phyloP scores from a whole-genome alignment of 2,888 invertebrate genomes.

The Seladonia tumulorum region DNA sequence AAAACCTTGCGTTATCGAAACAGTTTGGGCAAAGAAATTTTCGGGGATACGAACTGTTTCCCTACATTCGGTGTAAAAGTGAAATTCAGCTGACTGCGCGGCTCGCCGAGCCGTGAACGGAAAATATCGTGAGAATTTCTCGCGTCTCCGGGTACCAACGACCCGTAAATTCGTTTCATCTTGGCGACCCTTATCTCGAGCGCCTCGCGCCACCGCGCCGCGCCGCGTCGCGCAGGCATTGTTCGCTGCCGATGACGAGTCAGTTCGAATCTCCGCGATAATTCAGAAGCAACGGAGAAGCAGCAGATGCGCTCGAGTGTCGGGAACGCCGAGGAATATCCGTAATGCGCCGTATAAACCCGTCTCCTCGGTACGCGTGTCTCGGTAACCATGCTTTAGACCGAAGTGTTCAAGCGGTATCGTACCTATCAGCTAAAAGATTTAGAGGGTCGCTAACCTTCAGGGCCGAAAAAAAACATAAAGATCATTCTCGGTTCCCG shows the following conservation, averaged over 20 bases:
- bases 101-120: not conserved
- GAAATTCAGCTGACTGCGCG: not conserved
- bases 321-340: not conserved
- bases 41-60: not conserved
- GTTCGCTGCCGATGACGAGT: constrained; percentile 10
- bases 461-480: not conserved
- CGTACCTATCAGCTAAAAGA: too few species aligned
- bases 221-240: constrained; percentile 31
- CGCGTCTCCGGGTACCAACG: constrained; percentile 45
- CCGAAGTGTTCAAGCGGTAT: too few species aligned
- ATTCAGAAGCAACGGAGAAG: not conserved
- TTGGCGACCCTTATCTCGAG: constrained; percentile 48
- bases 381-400: not conserved
- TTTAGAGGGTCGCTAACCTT: not conserved
- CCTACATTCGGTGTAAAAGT: not conserved
- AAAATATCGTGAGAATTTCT: constrained; percentile 50
- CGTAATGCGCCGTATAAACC: not conserved
- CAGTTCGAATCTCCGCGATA: constrained; percentile 1
- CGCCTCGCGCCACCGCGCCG: constrained; percentile 27
- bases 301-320: not conserved
- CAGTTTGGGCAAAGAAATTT: not conserved
- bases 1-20: not conserved
- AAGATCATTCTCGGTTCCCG: not conserved
- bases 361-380: not conserved
- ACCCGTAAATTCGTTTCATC: constrained; percentile 57